phyloP scores from a whole-genome alignment of 2,797 vertebrate genomes.

The Danio kyathit region DNA sequence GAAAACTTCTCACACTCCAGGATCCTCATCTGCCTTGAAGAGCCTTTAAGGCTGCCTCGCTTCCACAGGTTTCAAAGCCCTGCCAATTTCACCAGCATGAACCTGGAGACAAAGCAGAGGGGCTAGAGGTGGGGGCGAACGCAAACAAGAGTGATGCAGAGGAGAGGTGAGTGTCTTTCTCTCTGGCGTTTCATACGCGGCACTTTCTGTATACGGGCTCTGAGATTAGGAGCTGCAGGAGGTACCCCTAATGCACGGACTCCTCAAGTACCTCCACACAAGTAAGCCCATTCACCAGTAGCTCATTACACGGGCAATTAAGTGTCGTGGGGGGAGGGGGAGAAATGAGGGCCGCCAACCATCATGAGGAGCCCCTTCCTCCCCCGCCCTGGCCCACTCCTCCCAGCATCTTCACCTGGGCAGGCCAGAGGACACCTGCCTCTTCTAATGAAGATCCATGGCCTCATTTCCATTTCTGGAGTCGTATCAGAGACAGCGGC shows the following conservation, averaged over 20 bases:
- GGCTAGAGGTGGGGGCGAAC: constrained; percentile 64
- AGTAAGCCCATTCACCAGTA: constrained; percentile 84
- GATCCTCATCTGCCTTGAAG: constrained; percentile 75
- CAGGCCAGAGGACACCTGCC: constrained; percentile 88
- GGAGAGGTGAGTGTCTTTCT: constrained; percentile 66
- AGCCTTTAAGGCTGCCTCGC: constrained; percentile 75
- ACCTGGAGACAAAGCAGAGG: constrained; percentile 78
- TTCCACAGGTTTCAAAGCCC: constrained; percentile 82
- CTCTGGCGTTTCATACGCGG: constrained; percentile 75
- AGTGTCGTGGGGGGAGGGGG: constrained; percentile 76
- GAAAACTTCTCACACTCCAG: constrained; percentile 76
- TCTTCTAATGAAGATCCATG: constrained; percentile 91
- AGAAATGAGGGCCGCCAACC: constrained; percentile 61
- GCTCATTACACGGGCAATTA: constrained; percentile 92
- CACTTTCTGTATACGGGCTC: constrained; percentile 79
- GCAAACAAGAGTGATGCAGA: constrained; percentile 77
- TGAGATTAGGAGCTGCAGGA: constrained; percentile 81
- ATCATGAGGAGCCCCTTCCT: constrained; percentile 69
- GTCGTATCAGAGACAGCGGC: constrained; percentile 82
- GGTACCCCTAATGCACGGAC: constrained; percentile 79
- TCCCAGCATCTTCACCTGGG: constrained; percentile 88
- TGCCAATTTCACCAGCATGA: constrained; percentile 79
- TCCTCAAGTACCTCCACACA: constrained; percentile 85
- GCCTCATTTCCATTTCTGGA: constrained; percentile 88
- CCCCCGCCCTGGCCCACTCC: constrained; percentile 41